Evolutionary conservation across 2,888 invertebrate genomes (phyloP).

Genomic region (Hecatera dysodea): DNA sequence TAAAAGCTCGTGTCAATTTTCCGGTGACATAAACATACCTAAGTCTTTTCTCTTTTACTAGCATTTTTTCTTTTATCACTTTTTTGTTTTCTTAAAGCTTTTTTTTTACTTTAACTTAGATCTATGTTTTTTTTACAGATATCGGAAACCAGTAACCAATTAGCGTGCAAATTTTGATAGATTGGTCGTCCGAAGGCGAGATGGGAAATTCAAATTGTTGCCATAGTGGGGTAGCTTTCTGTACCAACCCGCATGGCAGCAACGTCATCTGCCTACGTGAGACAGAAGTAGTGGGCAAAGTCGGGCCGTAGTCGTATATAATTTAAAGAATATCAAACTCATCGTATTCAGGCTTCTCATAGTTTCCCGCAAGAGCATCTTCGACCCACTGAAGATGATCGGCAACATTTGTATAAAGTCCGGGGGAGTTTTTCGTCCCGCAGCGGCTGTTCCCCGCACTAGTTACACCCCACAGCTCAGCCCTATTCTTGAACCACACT

Average conservation of each 20-base stretch:
- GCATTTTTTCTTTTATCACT: constrained; percentile 9
- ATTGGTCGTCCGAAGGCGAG: background rate
- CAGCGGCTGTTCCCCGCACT: constrained; percentile 75
- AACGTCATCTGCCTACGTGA: background rate
- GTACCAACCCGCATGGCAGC: background rate
- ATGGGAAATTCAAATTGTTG: background rate
- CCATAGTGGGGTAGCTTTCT: background rate
- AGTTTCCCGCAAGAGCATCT: constrained; percentile 56
- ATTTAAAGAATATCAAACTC: constrained; percentile 38
- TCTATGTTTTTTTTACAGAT: background rate
- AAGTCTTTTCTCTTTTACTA: background rate
- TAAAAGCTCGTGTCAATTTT: no score
- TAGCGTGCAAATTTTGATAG: no score
- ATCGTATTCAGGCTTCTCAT: constrained; percentile 29
- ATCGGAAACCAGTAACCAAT: background rate
- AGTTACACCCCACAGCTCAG: constrained; percentile 77
- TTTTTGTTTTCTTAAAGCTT: constrained; percentile 24
- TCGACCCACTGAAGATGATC: constrained; percentile 76
- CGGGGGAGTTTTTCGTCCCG: constrained; percentile 74
- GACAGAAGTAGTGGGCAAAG: background rate
- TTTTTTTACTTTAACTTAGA: background rate
- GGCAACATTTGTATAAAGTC: constrained; percentile 76
- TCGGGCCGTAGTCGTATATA: background rate
- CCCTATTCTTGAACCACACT: constrained; percentile 64
- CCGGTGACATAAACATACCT: background rate